Conservation (phyloP, 2,888 invertebrate genomes). For the Hermaeophaga mercurialis region DNA sequence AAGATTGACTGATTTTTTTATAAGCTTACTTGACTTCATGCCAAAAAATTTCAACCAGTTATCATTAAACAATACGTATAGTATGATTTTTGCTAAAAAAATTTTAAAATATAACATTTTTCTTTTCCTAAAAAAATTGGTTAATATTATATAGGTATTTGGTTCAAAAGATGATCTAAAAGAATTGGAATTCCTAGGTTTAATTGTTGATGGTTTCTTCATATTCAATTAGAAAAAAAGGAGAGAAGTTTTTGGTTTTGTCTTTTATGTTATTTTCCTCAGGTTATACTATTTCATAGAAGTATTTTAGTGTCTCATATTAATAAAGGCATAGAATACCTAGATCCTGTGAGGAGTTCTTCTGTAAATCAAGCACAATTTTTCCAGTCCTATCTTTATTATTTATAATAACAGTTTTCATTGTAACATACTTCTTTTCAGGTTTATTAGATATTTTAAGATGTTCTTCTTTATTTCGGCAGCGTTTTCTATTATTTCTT, state of each 20-base stretch:
- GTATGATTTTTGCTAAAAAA: too few species aligned
- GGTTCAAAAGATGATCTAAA: too few species aligned
- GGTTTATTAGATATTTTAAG: constrained; percentile 25
- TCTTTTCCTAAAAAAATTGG: too few species aligned
- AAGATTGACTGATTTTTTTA: too few species aligned
- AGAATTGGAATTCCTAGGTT: too few species aligned
- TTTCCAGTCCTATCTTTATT: constrained; percentile 60
- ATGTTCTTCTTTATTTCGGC: constrained; percentile 7
- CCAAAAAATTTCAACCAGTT: too few species aligned
- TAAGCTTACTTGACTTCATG: too few species aligned
- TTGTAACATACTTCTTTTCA: constrained; percentile 59
- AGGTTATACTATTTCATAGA: constrained; percentile 76
- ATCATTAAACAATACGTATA: too few species aligned
- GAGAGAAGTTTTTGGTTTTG: constrained; percentile 55
- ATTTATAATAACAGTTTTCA: constrained; percentile 61
- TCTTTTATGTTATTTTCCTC: constrained; percentile 65
- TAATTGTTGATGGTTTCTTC: constrained; percentile 67
- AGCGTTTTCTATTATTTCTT: constrained; percentile 37
- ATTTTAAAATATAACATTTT: too few species aligned
- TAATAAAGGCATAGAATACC: constrained; percentile 69
- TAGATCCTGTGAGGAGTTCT: constrained; percentile 75
- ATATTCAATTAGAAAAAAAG: constrained; percentile 64
- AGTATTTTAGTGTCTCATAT: constrained; percentile 69
- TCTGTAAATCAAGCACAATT: constrained; percentile 71
- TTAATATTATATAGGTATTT: too few species aligned